phyloP scores from a whole-genome alignment of 2,797 vertebrate species.

The Argya squamiceps region DNA sequence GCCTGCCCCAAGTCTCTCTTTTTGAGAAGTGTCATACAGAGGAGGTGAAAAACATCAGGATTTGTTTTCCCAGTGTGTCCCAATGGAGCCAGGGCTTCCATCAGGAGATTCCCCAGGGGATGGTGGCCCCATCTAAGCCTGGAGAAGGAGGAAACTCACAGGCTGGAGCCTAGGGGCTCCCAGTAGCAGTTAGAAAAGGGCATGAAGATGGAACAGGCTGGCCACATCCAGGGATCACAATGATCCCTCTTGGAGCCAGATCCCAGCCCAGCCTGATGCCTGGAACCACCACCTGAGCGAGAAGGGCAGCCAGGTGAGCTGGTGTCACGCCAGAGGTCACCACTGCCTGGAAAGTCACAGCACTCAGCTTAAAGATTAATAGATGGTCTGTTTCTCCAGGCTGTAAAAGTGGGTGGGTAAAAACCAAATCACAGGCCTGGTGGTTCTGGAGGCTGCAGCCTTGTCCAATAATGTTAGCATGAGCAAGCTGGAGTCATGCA shows the following conservation, averaged over 20 bases:
- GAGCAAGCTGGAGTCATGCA: neutral
- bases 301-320: neutral
- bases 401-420: neutral
- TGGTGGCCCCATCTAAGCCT: fast-evolving
- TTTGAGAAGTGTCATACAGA: fast-evolving
- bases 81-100: neutral
- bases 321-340: neutral
- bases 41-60: neutral
- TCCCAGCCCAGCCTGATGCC: neutral
- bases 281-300: neutral
- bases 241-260: neutral
- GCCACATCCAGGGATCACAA: neutral
- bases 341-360: neutral
- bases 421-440: neutral
- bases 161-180: neutral
- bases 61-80: neutral
- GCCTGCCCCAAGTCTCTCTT: neutral
- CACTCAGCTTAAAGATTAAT: constrained; percentile 40
- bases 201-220: neutral
- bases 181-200: neutral
- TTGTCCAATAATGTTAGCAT: fast-evolving
- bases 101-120: neutral
- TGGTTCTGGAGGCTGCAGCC: neutral
- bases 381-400: neutral
- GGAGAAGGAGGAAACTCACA: neutral